Base-by-base conservation (phyloP, 2,113 vertebrate species). In the Archilochus colubris region DNA sequence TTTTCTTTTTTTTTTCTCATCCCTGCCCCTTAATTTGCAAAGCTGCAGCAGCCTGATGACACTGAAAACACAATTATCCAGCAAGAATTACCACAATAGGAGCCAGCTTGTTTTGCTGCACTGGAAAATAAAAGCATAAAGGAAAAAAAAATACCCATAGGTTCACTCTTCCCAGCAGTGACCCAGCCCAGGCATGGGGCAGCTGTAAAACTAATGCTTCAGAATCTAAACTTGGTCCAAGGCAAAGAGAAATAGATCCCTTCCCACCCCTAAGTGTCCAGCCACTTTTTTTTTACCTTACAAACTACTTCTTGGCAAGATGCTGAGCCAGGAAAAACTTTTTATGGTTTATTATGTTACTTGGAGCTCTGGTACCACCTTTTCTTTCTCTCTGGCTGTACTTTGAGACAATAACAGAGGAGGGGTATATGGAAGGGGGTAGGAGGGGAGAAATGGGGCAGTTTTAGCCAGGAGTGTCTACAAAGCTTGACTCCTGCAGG, bases 401-500 rank as follows among this genome's bases (percentile, higher is more conserved):
- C 27, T 82, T 66, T 24, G 44, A 88, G 18, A 43, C 46, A 46
- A 25, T 33, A 90, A 83, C 31, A 36, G 17, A 43, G 28, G 50
- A 28, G 40, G 33, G 25, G 3, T 17, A 1, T 6, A 38, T 1
- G 10, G 19, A 18, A 5, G 36, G 36, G 40, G 40, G 40, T 13
- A 12, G 40, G 40, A 40, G 10, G 5, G 28, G 14, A 36, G 58
- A 23, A 88, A 15, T 1, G 1, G 64, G 68, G 73, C 82, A 55
- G 78, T 82, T 85, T 69, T 94, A 89, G 69, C 87, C 86, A 58
- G n/a, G 73, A 25, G 7, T 66, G 86, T 82, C 83, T 81, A 86
- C 21, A 5, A 68, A 95, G 89, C 48, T 89, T 68, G 53, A 66
- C 46, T 93, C 77, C 48, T 68, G 87, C 84, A 91, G 76, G 67